phyloP scores from a whole-genome alignment of 2,888 invertebrate species.

The Lasioglossum vierecki region DNA sequence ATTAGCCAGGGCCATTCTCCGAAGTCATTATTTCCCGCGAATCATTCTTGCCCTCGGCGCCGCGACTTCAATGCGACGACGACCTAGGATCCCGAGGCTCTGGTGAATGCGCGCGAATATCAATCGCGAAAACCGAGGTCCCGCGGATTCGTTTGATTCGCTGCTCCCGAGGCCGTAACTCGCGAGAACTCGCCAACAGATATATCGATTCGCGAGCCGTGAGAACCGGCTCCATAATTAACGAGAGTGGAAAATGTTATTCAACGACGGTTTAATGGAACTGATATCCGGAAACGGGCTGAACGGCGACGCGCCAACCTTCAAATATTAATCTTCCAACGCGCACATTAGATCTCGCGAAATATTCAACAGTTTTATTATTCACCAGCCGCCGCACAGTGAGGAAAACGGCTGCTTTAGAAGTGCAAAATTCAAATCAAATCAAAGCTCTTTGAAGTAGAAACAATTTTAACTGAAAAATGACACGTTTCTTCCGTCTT shows the following conservation, averaged over 20 bases:
- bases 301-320: not conserved
- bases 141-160: not conserved
- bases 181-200: not conserved
- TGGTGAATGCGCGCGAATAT: not conserved
- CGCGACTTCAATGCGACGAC: not conserved
- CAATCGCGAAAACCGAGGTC: not conserved
- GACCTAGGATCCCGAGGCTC: not conserved
- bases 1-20: slow-evolving; percentile 19
- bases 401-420: too few species aligned
- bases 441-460: too few species aligned
- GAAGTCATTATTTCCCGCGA: slow-evolving; percentile 5
- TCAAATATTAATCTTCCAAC: not conserved
- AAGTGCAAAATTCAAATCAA: too few species aligned
- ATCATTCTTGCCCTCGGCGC: not conserved
- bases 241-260: slow-evolving; percentile 13
- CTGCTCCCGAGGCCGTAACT: not conserved
- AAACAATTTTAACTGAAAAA: too few species aligned
- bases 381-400: not conserved
- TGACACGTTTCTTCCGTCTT: too few species aligned
- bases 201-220: not conserved
- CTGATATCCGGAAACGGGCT: not conserved
- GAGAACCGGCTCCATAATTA: not conserved
- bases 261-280: slow-evolving; percentile 6
- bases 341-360: not conserved
- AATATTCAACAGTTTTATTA: not conserved